These are phyloP conservation scores for Oncorhynchus tshawytscha DNA, from an alignment of 2,113 vertebrate species.

Conservation along the genomic window DNA sequence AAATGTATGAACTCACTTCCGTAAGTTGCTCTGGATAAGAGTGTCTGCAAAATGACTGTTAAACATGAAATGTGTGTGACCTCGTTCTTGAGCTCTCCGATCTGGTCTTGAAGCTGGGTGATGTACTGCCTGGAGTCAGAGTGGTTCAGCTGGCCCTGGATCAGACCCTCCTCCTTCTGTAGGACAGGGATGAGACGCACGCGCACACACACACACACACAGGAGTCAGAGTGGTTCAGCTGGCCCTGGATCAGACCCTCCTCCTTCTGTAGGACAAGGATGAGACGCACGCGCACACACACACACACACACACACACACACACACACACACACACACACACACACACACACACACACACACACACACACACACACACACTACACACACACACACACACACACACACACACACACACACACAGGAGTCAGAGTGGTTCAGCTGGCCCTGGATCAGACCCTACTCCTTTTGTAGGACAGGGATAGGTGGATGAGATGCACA, in stretches of 20 bases:
- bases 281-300: background rate
- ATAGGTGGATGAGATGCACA: background rate
- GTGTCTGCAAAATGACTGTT: too few relatives aligned
- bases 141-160: constrained; percentile 91
- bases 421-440: constrained; percentile 90
- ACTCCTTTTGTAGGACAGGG: constrained; percentile 32
- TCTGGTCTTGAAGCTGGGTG: constrained; percentile 88
- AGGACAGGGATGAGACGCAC: background rate
- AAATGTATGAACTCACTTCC: too few relatives aligned
- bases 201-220: constrained; percentile 17
- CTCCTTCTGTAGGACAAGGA: constrained; percentile 1
- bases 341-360: too few relatives aligned
- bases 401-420: background rate
- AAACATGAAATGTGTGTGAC: constrained; percentile 61
- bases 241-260: constrained; percentile 91
- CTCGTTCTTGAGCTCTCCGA: constrained; percentile 89
- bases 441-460: constrained; percentile 89
- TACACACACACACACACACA: too few relatives aligned
- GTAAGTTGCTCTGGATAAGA: too few relatives aligned
- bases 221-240: constrained; percentile 88
- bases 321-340: too few relatives aligned
- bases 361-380: too few relatives aligned
- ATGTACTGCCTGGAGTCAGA: constrained; percentile 92
- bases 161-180: constrained; percentile 75
- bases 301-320: too few relatives aligned